Base-by-base conservation (phyloP, 1,140 invertebrate species). In the Oppia nitens region DNA sequence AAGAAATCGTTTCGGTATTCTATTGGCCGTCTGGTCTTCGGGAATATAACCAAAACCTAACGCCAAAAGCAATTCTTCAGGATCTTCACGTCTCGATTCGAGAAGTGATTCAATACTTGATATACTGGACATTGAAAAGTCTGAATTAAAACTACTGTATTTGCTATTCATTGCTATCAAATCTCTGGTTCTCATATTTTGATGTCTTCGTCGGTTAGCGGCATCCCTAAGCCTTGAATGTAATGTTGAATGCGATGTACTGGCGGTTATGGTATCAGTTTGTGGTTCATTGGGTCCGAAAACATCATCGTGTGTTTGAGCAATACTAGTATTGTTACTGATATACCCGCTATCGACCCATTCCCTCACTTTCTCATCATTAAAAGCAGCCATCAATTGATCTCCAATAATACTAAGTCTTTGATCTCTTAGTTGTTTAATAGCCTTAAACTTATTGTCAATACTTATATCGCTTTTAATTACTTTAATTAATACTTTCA, bases 31-130 rank as follows among this genome's bases (percentile, higher is more conserved):
- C 20, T 27, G 14, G 12, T 25, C 47, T 3, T 26, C 9, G 26
- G 24, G 17, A 14, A 50, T 11, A 20, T 48, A 53, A 74, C 72
- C 73, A 84, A 83, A n/a, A 80, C 83, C 53, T 83, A 66, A 72
- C 48, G 77, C 79, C 23, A 84, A 63, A 3, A 86, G 69, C 27
- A 85, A 77, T 48, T 82, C 81, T 69, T 85, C 82, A 1, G 83
- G 83, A 72, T 86, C 83, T 2, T 82, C 79, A 66, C 76, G 78
- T 55, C 83, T 72, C 9, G 80, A 72, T 63, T 84, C 83, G 60
- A 86, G 68, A 48, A 84, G 74, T 67, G 82, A 83, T 67, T 85
- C 79, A 14, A 85, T 80, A 66, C 81, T 83, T 20, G 53, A 55
- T 3, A 57, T 21, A 21, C 23, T 29, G 17, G 56, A 60, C 21